phyloP scores from a whole-genome alignment of 2,113 vertebrate species.

The Passer montanus region DNA sequence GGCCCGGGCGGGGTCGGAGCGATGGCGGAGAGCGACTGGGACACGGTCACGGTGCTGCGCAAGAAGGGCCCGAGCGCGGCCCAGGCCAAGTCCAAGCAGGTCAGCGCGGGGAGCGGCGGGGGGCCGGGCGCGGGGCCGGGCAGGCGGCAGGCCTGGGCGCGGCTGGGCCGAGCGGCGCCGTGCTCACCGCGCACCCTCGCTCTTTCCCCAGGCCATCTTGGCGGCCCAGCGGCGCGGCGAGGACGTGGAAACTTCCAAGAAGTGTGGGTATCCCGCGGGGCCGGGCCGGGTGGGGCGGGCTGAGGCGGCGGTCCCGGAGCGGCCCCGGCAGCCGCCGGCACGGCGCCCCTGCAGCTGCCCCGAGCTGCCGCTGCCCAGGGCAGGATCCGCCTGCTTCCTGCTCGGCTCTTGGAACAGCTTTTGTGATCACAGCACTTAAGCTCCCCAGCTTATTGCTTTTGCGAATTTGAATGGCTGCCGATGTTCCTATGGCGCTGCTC shows the following conservation, averaged over 20 bases:
- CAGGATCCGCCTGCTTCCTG: neutral
- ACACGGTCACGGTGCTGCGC: slow-evolving; percentile 50
- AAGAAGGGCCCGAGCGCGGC: slow-evolving; percentile 56
- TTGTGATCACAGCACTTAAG: rapidly evolving
- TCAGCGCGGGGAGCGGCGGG: neutral
- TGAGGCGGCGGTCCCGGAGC: neutral
- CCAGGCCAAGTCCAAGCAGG: slow-evolving; percentile 58
- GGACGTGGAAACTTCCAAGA: slow-evolving; percentile 59
- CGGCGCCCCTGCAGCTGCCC: neutral
- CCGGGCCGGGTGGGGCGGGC: neutral
- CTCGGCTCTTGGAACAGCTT: neutral
- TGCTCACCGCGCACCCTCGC: neutral
- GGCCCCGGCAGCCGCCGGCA: neutral
- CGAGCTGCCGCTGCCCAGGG: neutral
- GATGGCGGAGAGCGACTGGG: slow-evolving; percentile 35
- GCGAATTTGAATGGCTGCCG: neutral
- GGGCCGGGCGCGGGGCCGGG: neutral
- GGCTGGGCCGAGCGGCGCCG: neutral
- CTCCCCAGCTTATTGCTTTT: rapidly evolving
- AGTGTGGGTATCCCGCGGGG: slow-evolving; percentile 1
- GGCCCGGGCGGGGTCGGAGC: neutral
- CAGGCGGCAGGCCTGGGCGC: neutral
- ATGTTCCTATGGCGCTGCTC: rapidly evolving
- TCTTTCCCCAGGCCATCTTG: slow-evolving; percentile 19
- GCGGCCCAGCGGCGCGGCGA: slow-evolving; percentile 56